Percentiles rank a stretch among this genome's conserved stretches.
Evolutionary conservation across 2,113 vertebrate species (phyloP).

Genomic region (Festucalex cinctus): DNA sequence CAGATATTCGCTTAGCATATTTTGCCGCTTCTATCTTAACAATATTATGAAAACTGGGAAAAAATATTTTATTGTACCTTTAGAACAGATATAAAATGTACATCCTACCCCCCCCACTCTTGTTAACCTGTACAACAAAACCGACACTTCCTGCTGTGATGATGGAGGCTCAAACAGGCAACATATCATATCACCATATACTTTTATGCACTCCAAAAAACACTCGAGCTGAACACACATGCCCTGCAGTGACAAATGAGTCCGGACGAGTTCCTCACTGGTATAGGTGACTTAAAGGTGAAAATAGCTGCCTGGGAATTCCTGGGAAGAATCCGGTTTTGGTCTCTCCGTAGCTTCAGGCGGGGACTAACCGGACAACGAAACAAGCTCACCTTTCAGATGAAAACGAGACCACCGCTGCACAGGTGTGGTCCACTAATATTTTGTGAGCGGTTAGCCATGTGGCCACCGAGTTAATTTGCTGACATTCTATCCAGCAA

Average conservation of each 20-base stretch:
- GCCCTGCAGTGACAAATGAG: slow-evolving; percentile 32
- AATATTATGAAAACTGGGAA: too few species aligned
- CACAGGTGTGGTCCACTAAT: slow-evolving; percentile 37
- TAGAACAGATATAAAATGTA: too few species aligned
- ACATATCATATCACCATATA: slow-evolving; percentile 45
- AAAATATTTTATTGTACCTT: too few species aligned
- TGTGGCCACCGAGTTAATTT: neutral
- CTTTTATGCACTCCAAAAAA: slow-evolving; percentile 24
- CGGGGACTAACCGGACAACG: slow-evolving; percentile 56
- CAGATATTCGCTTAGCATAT: too few species aligned
- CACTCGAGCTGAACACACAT: slow-evolving; percentile 15
- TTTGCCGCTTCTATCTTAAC: too few species aligned
- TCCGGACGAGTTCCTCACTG: slow-evolving; percentile 38
- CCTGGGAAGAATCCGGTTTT: slow-evolving; percentile 43
- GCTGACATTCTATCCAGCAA: neutral
- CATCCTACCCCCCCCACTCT: neutral
- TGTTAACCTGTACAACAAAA: slow-evolving; percentile 35
- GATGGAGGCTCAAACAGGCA: slow-evolving; percentile 45
- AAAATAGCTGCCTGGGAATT: slow-evolving; percentile 59
- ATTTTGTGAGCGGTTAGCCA: slow-evolving; percentile 9
- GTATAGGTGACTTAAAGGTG: slow-evolving; percentile 38
- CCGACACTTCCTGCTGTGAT: slow-evolving; percentile 44
- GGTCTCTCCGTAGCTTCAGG: slow-evolving; percentile 55
- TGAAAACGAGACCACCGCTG: slow-evolving; percentile 16
- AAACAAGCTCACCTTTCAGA: slow-evolving; percentile 61